Evolutionary conservation across 2,888 invertebrate species (phyloP), one percentile per base, ranked within the genome.

Genomic region (Metopia argyrocephala): DNA sequence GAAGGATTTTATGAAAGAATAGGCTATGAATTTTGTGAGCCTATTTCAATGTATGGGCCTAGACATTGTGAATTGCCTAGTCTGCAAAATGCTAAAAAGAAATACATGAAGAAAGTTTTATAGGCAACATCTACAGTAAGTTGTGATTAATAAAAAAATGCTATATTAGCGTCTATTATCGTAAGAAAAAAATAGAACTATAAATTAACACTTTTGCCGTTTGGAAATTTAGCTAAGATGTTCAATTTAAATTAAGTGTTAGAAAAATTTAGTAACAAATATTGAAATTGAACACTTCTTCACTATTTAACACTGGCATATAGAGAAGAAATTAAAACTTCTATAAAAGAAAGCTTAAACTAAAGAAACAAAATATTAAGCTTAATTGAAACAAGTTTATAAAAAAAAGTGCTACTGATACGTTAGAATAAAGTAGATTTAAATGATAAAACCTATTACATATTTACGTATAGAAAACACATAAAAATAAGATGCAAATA

Each of bases 1-100:
- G 95, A 95, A 87, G 91, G 92, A 52, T 95, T 96, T 90, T 96
- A 96, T 87, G 90, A 91, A 66, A 94, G 95, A 89, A 92, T 96
- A 86, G 95, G 95, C 64, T 96, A 95, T 86, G 90, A 89, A 78
- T 90, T 92, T 85, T 95, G 95, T 87, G 92, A 92, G 66, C 95
- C 95, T 2, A 90, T 95, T 23, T 93, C 94, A 80, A 93, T 95
- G 87, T 95, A 94, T 87, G 95, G 94, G 45, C 90, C 90, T 21
- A 87, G 90, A 23, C 86, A 90, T 83, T 90, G 90, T 83, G 88
- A 89, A 76, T 84, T 90, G 83, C 90, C 90, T 5, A 89, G 88
- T 82, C 86, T 90, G 85, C 87, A 88, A 82, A 87, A 85, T 85
- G 84, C 89, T 62, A 89, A 88, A 84, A 90, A 90, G 86, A 90